Evolutionary conservation across 2,113 vertebrate species (phyloP).

Genomic region (Agelaius phoeniceus): DNA sequence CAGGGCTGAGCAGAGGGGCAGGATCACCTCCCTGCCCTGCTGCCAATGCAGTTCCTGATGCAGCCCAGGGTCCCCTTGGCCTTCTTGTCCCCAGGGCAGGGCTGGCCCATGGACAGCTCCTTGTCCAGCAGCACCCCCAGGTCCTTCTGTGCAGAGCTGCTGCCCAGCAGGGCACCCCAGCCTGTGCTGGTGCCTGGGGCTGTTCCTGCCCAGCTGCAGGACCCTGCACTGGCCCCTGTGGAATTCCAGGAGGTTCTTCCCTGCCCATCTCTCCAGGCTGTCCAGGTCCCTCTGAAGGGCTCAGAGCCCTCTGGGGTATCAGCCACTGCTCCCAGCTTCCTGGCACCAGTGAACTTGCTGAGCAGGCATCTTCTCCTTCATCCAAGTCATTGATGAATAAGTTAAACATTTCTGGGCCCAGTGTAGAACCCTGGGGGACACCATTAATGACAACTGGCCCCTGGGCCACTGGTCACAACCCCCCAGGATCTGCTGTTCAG

Average conservation of each 20-base stretch:
- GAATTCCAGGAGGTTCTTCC: background rate
- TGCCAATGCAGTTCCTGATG: background rate
- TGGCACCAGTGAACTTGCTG: background rate
- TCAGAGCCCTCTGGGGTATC: background rate
- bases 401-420: background rate
- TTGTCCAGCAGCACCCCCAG: background rate
- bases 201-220: background rate
- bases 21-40: background rate
- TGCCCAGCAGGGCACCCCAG: background rate
- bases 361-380: background rate
- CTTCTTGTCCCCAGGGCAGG: background rate
- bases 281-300: background rate
- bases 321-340: background rate
- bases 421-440: background rate
- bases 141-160: background rate
- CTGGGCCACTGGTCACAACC: background rate
- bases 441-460: background rate
- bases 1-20: background rate
- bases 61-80: background rate
- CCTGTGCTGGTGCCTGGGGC: background rate
- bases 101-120: background rate
- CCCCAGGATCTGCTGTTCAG: background rate
- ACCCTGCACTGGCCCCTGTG: background rate
- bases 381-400: background rate
- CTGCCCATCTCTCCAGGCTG: background rate